A percentile compares a stretch with the other conserved stretches of the same genome.
Evolutionary conservation across 2,113 vertebrate genomes (phyloP).

Genomic region (Panthera tigris): DNA sequence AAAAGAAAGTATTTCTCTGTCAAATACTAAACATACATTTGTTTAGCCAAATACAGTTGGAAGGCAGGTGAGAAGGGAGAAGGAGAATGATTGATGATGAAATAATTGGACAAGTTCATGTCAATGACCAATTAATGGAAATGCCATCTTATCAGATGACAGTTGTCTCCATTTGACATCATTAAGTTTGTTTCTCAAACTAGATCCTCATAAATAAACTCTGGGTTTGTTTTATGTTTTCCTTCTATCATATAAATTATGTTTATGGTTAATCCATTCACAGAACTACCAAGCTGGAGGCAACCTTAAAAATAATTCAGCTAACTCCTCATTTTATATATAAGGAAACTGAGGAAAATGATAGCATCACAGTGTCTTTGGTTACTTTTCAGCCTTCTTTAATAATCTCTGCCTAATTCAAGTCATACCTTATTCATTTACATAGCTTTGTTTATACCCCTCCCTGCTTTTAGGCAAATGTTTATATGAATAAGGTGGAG

Average conservation of each 20-base stretch:
- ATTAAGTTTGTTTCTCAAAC: constrained; percentile 30
- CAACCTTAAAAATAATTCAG: constrained; percentile 19
- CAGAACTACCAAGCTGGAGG: neutral
- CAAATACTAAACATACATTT: constrained; percentile 53
- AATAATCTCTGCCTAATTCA: neutral
- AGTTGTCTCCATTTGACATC: neutral
- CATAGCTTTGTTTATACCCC: neutral
- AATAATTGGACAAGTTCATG: neutral
- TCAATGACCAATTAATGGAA: constrained; percentile 11
- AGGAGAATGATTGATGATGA: neutral
- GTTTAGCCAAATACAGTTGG: constrained; percentile 54
- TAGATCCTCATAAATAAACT: constrained; percentile 44
- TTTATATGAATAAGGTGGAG: neutral
- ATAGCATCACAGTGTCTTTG: neutral
- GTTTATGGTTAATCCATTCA: constrained; percentile 44
- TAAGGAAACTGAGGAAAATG: neutral
- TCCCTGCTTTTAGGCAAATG: neutral
- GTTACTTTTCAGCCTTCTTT: neutral
- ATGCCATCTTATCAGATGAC: neutral
- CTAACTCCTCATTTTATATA: neutral
- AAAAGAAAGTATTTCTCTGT: constrained; percentile 45
- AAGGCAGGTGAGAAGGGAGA: constrained; percentile 34
- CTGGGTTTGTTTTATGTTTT: constrained; percentile 23
- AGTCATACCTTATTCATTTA: neutral
- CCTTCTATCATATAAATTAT: neutral